These are phyloP conservation scores for Prionchulus punctatus DNA, from an alignment of 2,888 invertebrate species.

Conservation along the genomic window DNA sequence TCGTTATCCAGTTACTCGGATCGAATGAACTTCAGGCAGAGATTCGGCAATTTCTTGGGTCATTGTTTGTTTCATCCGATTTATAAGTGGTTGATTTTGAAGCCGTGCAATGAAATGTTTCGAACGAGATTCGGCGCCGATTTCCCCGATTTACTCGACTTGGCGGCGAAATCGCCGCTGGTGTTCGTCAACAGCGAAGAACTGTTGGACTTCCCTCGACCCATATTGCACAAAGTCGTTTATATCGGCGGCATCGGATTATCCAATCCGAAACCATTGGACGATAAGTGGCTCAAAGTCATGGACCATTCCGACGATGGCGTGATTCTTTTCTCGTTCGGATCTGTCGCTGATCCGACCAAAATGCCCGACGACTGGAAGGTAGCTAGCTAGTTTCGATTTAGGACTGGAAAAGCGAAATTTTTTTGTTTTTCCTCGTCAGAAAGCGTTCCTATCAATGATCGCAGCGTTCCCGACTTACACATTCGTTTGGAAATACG, in stretches of 20 bases:
- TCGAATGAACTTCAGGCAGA: neutral
- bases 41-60: neutral
- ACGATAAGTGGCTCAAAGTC: slow-evolving; percentile 13
- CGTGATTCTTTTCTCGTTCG: slow-evolving; percentile 18
- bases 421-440: neutral
- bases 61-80: neutral
- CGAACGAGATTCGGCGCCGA: slow-evolving; percentile 17
- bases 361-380: slow-evolving; percentile 12
- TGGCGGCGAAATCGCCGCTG: slow-evolving; percentile 17
- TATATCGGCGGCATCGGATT: slow-evolving; percentile 19
- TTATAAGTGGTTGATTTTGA: neutral
- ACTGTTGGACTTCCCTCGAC: slow-evolving; percentile 18
- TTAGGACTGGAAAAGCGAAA: no score
- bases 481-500: slow-evolving; percentile 18
- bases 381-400: neutral
- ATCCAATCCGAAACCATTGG: neutral
- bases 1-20: neutral
- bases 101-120: slow-evolving; percentile 17
- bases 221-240: slow-evolving; percentile 17
- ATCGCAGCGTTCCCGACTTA: slow-evolving; percentile 29
- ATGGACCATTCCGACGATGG: slow-evolving; percentile 15
- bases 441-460: slow-evolving; percentile 27
- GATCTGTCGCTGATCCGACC: slow-evolving; percentile 17
- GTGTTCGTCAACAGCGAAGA: slow-evolving; percentile 20
- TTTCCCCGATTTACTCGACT: slow-evolving; percentile 15